phyloP scores from a whole-genome alignment of 2,888 invertebrate genomes.

The Drosophila neotestacea region DNA sequence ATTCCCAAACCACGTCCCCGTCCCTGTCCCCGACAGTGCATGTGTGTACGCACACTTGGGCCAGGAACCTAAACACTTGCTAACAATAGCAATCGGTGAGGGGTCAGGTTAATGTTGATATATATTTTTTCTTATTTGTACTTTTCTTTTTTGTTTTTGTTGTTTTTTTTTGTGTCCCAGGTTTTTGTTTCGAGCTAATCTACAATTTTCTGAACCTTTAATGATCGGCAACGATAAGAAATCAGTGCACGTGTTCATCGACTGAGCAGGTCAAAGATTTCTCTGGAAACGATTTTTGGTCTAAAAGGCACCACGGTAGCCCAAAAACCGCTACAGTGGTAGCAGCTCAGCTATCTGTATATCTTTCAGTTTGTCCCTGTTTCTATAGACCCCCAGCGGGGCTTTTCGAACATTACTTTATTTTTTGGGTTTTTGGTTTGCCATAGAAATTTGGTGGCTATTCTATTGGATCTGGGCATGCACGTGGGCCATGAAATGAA shows the following conservation, averaged over 20 bases:
- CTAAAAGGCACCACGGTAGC: conserved; percentile 65
- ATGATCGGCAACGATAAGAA: conserved; percentile 71
- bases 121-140: conserved; percentile 41
- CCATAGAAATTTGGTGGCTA: conserved; percentile 61
- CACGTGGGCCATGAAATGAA: conserved; percentile 67
- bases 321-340: conserved; percentile 53
- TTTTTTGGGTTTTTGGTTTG: conserved; percentile 55
- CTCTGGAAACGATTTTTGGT: conserved; percentile 50
- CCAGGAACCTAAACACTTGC: conserved; percentile 54
- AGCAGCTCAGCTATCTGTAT: conserved; percentile 52
- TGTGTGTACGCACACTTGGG: conserved; percentile 51
- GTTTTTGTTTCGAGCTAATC: conserved; percentile 65
- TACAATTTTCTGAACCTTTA: conserved; percentile 64
- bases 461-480: conserved; percentile 65
- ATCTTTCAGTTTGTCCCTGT: conserved; percentile 32
- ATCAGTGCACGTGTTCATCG: conserved; percentile 76
- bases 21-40: conserved; percentile 28
- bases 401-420: conserved; percentile 39
- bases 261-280: conserved; percentile 60
- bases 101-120: conserved; percentile 74
- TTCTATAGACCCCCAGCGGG: conserved; percentile 65
- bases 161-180: conserved; percentile 33
- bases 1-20: conserved; percentile 29
- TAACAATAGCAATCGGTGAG: conserved; percentile 58
- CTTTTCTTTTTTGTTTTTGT: conserved; percentile 28